Evolutionary conservation across 2,113 vertebrate genomes (phyloP).

Genomic region (Crotalus viridis): DNA sequence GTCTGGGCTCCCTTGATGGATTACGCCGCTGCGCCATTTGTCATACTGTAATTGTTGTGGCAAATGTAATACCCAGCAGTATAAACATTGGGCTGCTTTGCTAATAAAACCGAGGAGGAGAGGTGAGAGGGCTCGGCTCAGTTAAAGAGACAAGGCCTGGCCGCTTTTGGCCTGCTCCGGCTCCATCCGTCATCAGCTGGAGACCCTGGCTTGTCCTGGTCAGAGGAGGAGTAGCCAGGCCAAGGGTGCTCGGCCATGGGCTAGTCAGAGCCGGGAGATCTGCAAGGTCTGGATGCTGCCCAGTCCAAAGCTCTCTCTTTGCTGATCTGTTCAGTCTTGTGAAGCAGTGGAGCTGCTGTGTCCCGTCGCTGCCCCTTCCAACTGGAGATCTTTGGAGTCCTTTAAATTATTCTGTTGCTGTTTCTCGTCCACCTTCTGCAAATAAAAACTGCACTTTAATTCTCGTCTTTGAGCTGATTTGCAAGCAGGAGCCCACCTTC

Average conservation of each 20-base stretch:
- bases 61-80: slow-evolving; percentile 99
- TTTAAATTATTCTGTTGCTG: neutral
- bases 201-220: neutral
- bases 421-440: neutral
- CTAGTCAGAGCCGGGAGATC: rapidly evolving
- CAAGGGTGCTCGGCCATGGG: rapidly evolving
- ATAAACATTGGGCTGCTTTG: slow-evolving; percentile 94
- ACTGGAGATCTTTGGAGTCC: neutral
- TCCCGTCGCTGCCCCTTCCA: neutral
- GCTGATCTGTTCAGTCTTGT: neutral
- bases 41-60: slow-evolving; percentile 99
- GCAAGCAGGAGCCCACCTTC: neutral
- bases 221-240: neutral
- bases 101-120: slow-evolving; percentile 93
- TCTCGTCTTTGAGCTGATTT: neutral
- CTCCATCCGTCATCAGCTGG: slow-evolving; percentile 39
- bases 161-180: slow-evolving; percentile 64
- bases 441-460: neutral
- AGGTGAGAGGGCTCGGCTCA: slow-evolving; percentile 82
- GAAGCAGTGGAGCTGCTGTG: neutral
- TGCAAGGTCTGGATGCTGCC: too few relatives aligned
- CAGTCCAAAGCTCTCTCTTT: neutral
- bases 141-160: slow-evolving; percentile 86
- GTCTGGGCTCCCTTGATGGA: slow-evolving; percentile 94
- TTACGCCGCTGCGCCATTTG: slow-evolving; percentile 99